Conservation (phyloP, 2,888 invertebrate species). For the Drosophila niveifrons region DNA sequence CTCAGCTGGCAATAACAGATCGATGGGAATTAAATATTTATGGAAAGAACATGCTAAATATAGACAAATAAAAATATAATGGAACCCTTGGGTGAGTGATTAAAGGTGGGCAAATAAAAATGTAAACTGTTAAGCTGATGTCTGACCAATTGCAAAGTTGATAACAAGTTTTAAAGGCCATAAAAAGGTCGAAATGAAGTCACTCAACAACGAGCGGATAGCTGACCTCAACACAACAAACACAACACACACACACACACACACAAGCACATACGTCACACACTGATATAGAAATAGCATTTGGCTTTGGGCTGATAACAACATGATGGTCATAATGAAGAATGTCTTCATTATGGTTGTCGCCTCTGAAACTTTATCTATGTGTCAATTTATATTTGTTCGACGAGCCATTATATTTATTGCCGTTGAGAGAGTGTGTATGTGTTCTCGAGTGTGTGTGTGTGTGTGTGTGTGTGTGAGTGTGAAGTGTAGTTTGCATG, state of each 20-base stretch:
- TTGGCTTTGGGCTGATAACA: constrained; percentile 50
- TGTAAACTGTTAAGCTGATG: constrained; percentile 26
- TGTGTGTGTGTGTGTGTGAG: constrained; percentile 35
- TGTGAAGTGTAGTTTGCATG: constrained; percentile 75
- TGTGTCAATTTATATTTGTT: constrained; percentile 79
- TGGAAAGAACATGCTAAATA: not conserved
- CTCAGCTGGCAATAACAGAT: not conserved
- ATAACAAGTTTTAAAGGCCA: constrained; percentile 25
- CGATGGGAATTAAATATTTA: constrained; percentile 6
- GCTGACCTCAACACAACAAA: constrained; percentile 42
- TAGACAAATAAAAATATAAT: not conserved
- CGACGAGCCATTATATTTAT: constrained; percentile 78
- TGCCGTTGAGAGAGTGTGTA: constrained; percentile 44
- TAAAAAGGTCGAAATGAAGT: constrained; percentile 42
- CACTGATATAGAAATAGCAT: constrained; percentile 45
- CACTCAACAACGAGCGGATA: constrained; percentile 26
- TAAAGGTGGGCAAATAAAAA: constrained; percentile 7
- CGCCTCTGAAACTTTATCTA: constrained; percentile 76
- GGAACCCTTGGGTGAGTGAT: not conserved
- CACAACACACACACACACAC: constrained; percentile 15
- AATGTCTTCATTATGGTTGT: constrained; percentile 39
- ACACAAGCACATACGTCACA: not conserved
- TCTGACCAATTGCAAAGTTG: constrained; percentile 6
- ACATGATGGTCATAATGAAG: constrained; percentile 11
- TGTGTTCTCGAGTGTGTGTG: constrained; percentile 18